Base-by-base conservation (phyloP, 2,888 invertebrate genomes). In the Ceratothoa steindachneri region DNA sequence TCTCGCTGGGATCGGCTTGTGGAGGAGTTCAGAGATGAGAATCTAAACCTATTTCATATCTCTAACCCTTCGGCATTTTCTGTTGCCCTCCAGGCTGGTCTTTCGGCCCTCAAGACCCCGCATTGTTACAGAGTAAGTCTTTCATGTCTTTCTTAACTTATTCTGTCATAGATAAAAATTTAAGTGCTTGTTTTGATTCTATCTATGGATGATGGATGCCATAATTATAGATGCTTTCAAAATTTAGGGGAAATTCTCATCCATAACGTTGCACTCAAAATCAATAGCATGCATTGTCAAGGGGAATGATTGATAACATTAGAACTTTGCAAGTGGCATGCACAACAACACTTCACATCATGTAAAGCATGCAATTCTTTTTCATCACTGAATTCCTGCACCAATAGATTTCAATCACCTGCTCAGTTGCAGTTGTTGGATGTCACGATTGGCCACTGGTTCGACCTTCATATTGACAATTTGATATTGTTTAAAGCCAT, bases 1-100 rank as follows among this genome's bases (percentile, higher is more conserved):
- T 89, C 92, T n/a, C 87, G 90, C 80, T 99, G 97, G 97, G 87
- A 89, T 71, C 88, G 88, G 81, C 87, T 98, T 78, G 92, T 95
- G 79, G 88, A 90, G 80, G 93, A 96, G 86, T 99, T 99, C 86
- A 89, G 97, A 52, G 89, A 90, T 82, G 97, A 97, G 85, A 97
- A 97, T 86, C 95, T 93, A 83, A 90, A 94, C 77, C 88, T 98
- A 80, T 96, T 95, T 85, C 97, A 98, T 86, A 87, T 99, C 53
- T 93, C 94, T 71, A 90, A 90, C 70, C 92, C 93, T 82, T 93
- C 97, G 30, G 92, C 95, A 68, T 92, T 99, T 83, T 93, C 95
- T 41, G 94, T 94, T 1, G 90, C 93, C 30, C 87, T 97, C 77
- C 97, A 95, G 84, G 93, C 95, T 67, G 98, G 98, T 0, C 87